Percentiles rank a stretch among this genome's conserved stretches.
These are phyloP conservation scores for Leptobrachium ailaonicum DNA, from an alignment of 2,113 vertebrate genomes.

Conservation along the genomic window DNA sequence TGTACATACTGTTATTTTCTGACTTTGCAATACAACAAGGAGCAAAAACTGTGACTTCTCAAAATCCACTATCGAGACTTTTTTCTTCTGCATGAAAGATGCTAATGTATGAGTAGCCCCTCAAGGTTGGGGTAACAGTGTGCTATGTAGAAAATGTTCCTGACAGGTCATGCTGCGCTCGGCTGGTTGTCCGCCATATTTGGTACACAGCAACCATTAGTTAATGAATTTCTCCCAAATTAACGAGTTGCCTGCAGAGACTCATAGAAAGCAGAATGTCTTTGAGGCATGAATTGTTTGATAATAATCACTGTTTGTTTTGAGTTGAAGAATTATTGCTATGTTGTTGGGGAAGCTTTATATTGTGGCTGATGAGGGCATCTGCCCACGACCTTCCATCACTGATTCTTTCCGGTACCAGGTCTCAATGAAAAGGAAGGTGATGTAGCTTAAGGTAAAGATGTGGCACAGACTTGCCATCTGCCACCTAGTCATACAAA, in stretches of 20 bases:
- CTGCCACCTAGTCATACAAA: too few relatives aligned
- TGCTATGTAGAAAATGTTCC: neutral
- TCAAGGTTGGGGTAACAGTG: neutral
- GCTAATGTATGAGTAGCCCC: neutral
- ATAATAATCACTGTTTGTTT: neutral
- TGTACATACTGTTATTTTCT: slow-evolving; percentile 39
- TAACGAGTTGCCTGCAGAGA: neutral
- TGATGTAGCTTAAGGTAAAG: too few relatives aligned
- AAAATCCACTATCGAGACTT: neutral
- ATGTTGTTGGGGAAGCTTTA: neutral
- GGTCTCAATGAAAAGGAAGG: too few relatives aligned
- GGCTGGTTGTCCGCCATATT: neutral
- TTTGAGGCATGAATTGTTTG: neutral
- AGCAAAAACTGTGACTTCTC: slow-evolving; percentile 15
- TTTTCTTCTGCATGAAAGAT: slow-evolving; percentile 7
- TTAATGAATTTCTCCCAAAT: neutral
- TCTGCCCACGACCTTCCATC: too few relatives aligned
- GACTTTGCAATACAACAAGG: neutral
- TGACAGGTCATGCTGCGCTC: neutral
- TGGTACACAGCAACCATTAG: neutral
- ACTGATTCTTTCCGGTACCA: too few relatives aligned
- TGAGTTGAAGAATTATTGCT: neutral
- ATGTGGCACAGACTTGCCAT: too few relatives aligned
- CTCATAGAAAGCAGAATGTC: neutral
- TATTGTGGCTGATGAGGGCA: too few relatives aligned